Conservation (phyloP, 1,140 invertebrate species). For the Drosophila ambigua region DNA sequence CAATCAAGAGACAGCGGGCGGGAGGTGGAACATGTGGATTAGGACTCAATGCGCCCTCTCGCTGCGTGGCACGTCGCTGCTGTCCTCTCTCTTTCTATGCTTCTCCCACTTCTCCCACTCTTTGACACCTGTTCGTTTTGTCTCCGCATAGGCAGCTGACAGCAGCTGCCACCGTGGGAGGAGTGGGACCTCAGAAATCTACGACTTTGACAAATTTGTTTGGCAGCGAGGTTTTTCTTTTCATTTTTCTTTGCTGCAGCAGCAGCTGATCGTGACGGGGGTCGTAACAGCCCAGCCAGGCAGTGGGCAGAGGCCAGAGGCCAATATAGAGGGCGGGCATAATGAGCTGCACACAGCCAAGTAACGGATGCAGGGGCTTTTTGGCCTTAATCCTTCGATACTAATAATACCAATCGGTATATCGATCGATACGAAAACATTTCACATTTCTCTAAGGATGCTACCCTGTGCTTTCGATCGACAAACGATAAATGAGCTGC, state of each 20-base stretch:
- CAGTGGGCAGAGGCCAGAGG: slow-evolving; percentile 1
- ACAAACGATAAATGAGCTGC: no score
- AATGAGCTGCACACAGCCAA: no score
- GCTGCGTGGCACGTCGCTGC: no score
- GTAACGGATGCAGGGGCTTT: no score
- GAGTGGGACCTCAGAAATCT: slow-evolving; percentile 6
- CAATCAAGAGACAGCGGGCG: neutral
- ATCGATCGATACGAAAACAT: no score
- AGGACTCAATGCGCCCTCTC: neutral
- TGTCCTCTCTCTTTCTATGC: slow-evolving; percentile 1
- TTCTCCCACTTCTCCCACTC: slow-evolving; percentile 10
- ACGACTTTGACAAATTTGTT: slow-evolving; percentile 58
- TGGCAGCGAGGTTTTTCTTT: slow-evolving; percentile 35
- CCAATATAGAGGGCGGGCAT: no score
- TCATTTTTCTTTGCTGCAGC: neutral
- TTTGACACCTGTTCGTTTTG: slow-evolving; percentile 60
- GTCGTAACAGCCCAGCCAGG: no score
- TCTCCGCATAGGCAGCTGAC: slow-evolving; percentile 42
- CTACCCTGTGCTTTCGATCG: no score
- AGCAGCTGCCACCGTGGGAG: slow-evolving; percentile 29
- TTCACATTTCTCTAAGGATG: no score
- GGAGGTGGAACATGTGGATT: no score
- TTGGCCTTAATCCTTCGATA: no score
- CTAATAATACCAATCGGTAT: no score
- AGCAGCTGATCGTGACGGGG: slow-evolving; percentile 18